phyloP scores from a whole-genome alignment of 2,797 vertebrate genomes.

The Anguilla pacifica region DNA sequence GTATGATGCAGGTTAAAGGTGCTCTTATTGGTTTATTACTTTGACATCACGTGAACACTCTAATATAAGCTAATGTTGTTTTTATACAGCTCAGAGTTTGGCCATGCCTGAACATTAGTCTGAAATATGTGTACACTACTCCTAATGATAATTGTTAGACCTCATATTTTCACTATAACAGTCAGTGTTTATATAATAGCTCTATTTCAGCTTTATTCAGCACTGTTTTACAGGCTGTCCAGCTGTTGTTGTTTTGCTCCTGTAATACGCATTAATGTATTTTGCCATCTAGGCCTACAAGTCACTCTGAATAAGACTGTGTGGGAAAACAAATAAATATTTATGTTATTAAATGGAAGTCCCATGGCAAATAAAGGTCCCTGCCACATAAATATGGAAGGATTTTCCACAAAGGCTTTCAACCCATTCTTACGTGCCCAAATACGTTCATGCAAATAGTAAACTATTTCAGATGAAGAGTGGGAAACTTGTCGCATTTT shows the following conservation, averaged over 20 bases:
- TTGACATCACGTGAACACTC: background rate
- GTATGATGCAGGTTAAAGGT: background rate
- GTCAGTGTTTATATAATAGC: background rate
- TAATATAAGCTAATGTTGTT: background rate
- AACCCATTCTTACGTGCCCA: background rate
- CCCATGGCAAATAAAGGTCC: background rate
- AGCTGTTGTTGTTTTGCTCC: background rate
- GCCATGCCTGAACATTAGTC: background rate
- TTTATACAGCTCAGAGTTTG: background rate
- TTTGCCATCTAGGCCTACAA: background rate
- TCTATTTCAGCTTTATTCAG: background rate
- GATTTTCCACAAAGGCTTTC: background rate
- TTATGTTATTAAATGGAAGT: background rate
- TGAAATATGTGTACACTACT: background rate
- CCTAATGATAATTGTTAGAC: background rate
- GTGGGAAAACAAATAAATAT: background rate
- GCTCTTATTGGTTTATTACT: background rate
- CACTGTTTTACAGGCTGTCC: background rate
- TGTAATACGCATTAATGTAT: background rate
- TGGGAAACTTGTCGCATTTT: background rate
- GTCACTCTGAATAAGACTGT: background rate
- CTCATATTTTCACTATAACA: background rate
- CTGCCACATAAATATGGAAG: background rate
- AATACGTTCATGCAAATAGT: background rate
- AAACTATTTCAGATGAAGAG: background rate